Base-by-base conservation (phyloP, 2,888 invertebrate species). In the Aphidius colemani region DNA sequence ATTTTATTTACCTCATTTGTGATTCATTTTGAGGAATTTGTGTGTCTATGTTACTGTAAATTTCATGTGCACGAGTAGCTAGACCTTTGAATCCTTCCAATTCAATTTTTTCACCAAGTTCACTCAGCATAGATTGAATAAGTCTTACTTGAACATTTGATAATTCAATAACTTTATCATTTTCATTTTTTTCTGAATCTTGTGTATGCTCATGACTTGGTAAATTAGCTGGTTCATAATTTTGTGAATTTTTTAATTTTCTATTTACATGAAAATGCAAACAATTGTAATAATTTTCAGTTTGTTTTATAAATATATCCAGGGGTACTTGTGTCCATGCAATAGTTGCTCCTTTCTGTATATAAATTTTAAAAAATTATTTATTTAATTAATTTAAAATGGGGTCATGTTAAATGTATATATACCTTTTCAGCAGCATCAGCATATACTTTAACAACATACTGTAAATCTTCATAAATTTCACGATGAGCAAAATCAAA, bases 241-340 rank as follows among this genome's bases (percentile, higher is more conserved):
- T 68, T 53, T 41, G 55, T 53, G 10, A 49, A 62, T 55, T 41
- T 57, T 69, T 74, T 59, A 80, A 77, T 48, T 77, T 72, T 39
- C 70, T 73, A 66, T 75, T 79, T 53, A 78, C 72, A 43, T 77
- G 72, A 48, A 73, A 65, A 45, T 69, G 69, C 8, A 82, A 66
- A 64, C 77, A 79, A 58, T 75, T 74, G 53, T 71, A 73, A 44
- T 80, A 78, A 9, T 77, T 70, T 64, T 80, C 75, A 51, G 80
- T 69, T 63, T 79, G 77, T 64, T 77, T 81, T 40, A 74, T 69
- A 48, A 77, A 79, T 9, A 72, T 65, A 55, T 81, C 76, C 9
- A 79, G 62, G 43, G 80, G 80, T 70, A 81, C 71, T 69, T 82
- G 79, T 2, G 75, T 75, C 80, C 80, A 81, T 4, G 76, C 63